Base-by-base conservation (phyloP, 2,888 invertebrate genomes). In the Hydriomena furcata region DNA sequence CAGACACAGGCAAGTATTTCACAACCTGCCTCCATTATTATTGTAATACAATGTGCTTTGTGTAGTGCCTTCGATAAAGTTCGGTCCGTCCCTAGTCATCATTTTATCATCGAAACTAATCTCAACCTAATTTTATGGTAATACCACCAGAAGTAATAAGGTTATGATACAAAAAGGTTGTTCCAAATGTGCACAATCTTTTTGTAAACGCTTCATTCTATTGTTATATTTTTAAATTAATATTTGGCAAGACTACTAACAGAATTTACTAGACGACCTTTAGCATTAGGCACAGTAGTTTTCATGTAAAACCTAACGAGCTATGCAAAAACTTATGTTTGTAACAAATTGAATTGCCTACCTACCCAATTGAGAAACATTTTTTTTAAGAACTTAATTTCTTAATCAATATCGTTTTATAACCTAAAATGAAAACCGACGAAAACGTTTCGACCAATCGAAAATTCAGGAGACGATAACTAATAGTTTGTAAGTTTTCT, bases 11-110 rank as follows among this genome's bases (percentile, higher is more conserved):
- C 58, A 63, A 55, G 58, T 69, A 70, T 86, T 84, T 85, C 79
- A 79, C 72, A 84, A 85, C 55, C 58, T 68, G 50, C 48, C 55
- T 52, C 55, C 30, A 71, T 74, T 75, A 77, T 82, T 76, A 79
- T 71, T 69, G 61, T 70, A 76, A 78, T 76, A 73, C 77, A 76
- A 71, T 64, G 66, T 71, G 69, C 67, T 68, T 59, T 58, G 63
- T 64, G 61, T 65, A 65, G 58, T 47, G 20, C 43, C 24, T 35
- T 17, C 5, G 71, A 73, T 75, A 79, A 78, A 76, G 74, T 75
- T 78, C 72, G 68, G 69, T 72, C 73, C 75, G 69, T 75, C 73
- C 68, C 66, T 54, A 59, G 60, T 48, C 41, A 52, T 51, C 31
- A 46, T 28, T 56, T 40, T 52, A 46, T 38, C 42, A 50, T 53